Evolutionary conservation across 1,140 invertebrate species (phyloP).

Genomic region (Pseudomyrmex sp.): DNA sequence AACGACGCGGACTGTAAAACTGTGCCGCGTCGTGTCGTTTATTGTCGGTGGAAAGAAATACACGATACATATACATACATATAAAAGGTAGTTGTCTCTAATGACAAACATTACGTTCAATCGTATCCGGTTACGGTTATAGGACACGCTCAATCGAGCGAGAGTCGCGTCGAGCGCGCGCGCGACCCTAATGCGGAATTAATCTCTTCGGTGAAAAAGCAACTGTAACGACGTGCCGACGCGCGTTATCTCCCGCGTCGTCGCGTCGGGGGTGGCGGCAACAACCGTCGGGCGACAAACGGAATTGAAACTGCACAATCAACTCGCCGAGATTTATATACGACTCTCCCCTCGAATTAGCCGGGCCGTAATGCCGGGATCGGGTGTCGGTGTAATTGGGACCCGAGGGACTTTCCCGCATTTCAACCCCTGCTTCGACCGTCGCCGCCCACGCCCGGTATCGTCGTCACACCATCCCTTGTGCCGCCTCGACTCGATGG

Average conservation of each 20-base stretch:
- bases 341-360: conserved; percentile 82
- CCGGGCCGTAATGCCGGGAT: conserved; percentile 81
- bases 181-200: conserved; percentile 42
- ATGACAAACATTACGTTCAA: conserved; percentile 51
- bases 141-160: conserved; percentile 48
- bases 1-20: background rate
- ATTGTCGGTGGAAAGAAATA: no score
- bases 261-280: background rate
- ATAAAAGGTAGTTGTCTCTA: conserved; percentile 26
- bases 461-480: conserved; percentile 60
- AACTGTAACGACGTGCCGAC: conserved; percentile 56
- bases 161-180: conserved; percentile 21
- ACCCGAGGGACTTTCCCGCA: conserved; percentile 80
- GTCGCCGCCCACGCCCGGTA: conserved; percentile 28
- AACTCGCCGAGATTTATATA: conserved; percentile 82
- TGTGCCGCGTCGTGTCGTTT: background rate
- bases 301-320: conserved; percentile 80
- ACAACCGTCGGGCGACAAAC: conserved; percentile 73
- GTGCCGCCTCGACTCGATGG: conserved; percentile 15
- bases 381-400: conserved; percentile 84
- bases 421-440: conserved; percentile 56
- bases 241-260: conserved; percentile 39
- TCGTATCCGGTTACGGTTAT: conserved; percentile 55
- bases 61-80: no score
- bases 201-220: conserved; percentile 46